Evolutionary conservation across 2,797 vertebrate genomes (phyloP).

Genomic region (Semaprochilodus insignis): DNA sequence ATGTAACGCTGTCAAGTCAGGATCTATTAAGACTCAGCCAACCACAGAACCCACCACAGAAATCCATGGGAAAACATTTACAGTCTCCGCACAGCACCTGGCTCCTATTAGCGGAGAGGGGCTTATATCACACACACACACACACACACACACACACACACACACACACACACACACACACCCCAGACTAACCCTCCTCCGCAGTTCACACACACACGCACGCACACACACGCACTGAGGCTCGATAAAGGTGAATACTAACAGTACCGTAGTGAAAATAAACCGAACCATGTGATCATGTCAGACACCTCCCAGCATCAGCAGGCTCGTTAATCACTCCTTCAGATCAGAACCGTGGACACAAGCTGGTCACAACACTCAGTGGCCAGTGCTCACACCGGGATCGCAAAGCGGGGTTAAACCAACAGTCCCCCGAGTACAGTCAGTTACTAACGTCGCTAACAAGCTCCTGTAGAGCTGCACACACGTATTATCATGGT

Average conservation of each 20-base stretch:
- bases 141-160: slow-evolving; percentile 19
- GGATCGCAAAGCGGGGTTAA: too few relatives aligned
- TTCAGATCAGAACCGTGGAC: not conserved
- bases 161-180: slow-evolving; percentile 33
- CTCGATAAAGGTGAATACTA: slow-evolving; percentile 29
- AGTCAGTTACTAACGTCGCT: too few relatives aligned
- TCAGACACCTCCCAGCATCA: not conserved
- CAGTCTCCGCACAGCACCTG: slow-evolving; percentile 73
- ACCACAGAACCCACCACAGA: slow-evolving; percentile 70
- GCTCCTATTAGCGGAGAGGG: slow-evolving; percentile 72
- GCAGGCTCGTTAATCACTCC: not conserved
- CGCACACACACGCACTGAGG: slow-evolving; percentile 25
- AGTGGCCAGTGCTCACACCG: not conserved
- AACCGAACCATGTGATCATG: not conserved
- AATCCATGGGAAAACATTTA: slow-evolving; percentile 79
- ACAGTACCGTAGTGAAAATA: not conserved
- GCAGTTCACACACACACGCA: slow-evolving; percentile 38
- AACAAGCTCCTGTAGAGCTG: too few relatives aligned
- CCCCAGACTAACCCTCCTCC: slow-evolving; percentile 30
- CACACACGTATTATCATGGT: too few relatives aligned
- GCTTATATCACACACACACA: slow-evolving; percentile 66
- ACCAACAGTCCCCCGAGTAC: too few relatives aligned
- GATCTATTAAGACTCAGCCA: slow-evolving; percentile 68
- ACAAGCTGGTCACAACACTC: not conserved
- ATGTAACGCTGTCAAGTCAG: slow-evolving; percentile 78